These are phyloP conservation scores for Drosophila mettleri DNA, from an alignment of 2,888 invertebrate genomes.

Conservation along the genomic window DNA sequence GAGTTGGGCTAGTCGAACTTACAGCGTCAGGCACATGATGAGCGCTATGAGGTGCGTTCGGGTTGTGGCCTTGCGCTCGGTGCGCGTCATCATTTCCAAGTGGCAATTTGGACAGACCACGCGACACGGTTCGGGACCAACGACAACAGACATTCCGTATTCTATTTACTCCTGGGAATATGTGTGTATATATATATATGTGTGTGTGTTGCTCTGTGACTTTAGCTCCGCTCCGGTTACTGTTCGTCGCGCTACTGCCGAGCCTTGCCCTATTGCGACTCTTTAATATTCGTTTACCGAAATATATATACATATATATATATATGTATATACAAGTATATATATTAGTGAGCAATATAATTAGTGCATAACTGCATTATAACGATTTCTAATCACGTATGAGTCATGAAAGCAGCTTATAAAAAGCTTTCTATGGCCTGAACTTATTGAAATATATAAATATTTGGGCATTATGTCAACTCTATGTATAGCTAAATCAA, in stretches of 20 bases:
- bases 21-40: conserved; percentile 21
- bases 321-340: too few species aligned
- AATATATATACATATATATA: too few species aligned
- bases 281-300: not conserved
- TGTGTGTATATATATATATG: not conserved
- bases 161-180: not conserved
- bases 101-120: conserved; percentile 22
- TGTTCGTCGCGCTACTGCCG: not conserved
- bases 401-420: not conserved
- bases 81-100: conserved; percentile 6
- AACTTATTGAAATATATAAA: too few species aligned
- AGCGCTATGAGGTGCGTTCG: conserved; percentile 31
- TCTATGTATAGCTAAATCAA: too few species aligned
- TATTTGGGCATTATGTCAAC: too few species aligned
- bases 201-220: not conserved
- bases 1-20: not conserved
- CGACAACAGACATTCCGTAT: conserved; percentile 4
- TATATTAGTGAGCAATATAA: not conserved
- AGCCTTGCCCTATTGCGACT: not conserved
- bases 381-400: not conserved
- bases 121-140: conserved; percentile 19
- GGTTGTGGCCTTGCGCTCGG: not conserved
- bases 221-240: not conserved
- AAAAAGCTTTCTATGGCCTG: not conserved
- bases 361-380: not conserved